Percentiles rank a stretch among this genome's conserved stretches.
These are phyloP conservation scores for Glyphotaelius pellucidus DNA, from an alignment of 2,888 invertebrate genomes.

Conservation along the genomic window DNA sequence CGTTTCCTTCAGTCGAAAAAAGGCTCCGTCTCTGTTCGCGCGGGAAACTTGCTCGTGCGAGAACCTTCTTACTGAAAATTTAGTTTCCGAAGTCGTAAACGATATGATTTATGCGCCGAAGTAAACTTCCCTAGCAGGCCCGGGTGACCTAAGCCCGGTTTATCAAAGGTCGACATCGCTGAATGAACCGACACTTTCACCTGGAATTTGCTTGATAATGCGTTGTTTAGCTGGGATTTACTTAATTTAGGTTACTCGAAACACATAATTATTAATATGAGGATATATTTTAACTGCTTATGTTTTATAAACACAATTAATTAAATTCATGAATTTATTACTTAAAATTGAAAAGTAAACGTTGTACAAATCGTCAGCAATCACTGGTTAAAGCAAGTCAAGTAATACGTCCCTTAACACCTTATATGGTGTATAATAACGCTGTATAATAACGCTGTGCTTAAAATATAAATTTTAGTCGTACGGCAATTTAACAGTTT, in stretches of 20 bases:
- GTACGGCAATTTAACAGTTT: no score
- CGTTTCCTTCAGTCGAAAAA: slow-evolving; percentile 45
- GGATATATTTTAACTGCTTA: no score
- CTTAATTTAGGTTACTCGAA: neutral
- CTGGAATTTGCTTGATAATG: neutral
- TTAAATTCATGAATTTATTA: no score
- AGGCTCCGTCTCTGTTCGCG: slow-evolving; percentile 51
- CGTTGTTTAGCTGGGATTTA: neutral
- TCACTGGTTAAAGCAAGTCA: no score
- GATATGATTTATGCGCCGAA: slow-evolving; percentile 59
- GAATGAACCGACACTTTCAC: neutral
- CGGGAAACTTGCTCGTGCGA: slow-evolving; percentile 48
- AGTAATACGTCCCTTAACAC: no score
- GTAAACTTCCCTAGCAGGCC: slow-evolving; percentile 34
- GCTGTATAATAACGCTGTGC: no score
- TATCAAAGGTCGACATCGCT: slow-evolving; percentile 21
- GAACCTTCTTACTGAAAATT: slow-evolving; percentile 53
- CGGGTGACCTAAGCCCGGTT: slow-evolving; percentile 34
- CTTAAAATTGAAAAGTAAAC: no score
- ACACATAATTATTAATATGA: neutral
- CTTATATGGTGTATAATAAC: no score
- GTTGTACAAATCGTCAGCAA: no score
- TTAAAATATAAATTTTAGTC: no score
- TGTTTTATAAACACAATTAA: no score
- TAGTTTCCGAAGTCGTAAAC: slow-evolving; percentile 61